phyloP scores from a whole-genome alignment of 2,888 invertebrate species.

The Luffia ferchaultella region DNA sequence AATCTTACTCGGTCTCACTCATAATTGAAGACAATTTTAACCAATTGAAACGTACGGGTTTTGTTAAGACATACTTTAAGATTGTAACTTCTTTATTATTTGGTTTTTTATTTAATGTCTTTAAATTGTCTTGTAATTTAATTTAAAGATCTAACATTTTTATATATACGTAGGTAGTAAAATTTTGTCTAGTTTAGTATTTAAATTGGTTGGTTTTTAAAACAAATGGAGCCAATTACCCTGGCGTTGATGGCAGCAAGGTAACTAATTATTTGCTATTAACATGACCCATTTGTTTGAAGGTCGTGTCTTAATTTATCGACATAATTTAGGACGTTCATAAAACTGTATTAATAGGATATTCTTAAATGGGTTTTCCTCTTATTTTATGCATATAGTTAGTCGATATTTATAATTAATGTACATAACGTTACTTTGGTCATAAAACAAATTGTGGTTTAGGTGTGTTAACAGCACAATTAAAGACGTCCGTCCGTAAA shows the following conservation, averaged over 20 bases:
- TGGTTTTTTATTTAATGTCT: neutral
- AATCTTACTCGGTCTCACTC: constrained; percentile 19
- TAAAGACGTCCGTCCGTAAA: too few relatives aligned
- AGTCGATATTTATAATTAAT: too few relatives aligned
- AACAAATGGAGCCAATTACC: neutral
- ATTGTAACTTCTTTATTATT: neutral
- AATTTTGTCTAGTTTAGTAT: too few relatives aligned
- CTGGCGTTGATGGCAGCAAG: neutral
- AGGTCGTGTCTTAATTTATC: neutral
- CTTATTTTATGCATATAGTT: too few relatives aligned
- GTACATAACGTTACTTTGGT: too few relatives aligned
- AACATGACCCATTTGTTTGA: neutral
- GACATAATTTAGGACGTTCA: neutral
- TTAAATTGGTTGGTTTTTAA: neutral
- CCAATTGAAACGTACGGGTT: constrained; percentile 32
- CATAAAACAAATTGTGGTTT: too few relatives aligned
- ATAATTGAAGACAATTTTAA: constrained; percentile 51
- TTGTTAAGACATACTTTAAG: neutral
- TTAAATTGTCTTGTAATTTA: neutral
- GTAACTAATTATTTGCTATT: neutral
- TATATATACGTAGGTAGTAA: too few relatives aligned
- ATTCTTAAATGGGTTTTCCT: too few relatives aligned
- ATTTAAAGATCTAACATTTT: too few relatives aligned
- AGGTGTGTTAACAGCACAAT: too few relatives aligned
- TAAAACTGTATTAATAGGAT: too few relatives aligned